Evolutionary conservation across 2,888 invertebrate species (phyloP).

Genomic region (Synanthedon vespiformis): DNA sequence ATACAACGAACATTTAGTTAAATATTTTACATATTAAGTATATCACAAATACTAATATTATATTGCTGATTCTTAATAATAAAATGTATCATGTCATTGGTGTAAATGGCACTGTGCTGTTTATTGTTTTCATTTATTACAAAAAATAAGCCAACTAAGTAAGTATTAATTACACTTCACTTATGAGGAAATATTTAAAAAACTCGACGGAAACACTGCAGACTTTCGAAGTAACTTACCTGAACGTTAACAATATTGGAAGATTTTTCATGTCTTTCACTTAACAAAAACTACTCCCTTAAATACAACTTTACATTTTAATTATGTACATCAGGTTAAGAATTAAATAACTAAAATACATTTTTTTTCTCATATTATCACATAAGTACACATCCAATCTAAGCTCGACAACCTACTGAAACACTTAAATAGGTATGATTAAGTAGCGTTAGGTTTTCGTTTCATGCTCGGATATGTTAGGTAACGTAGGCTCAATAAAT

Average conservation of each 20-base stretch:
- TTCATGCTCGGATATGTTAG: constrained; percentile 46
- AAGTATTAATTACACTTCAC: not conserved
- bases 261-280: constrained; percentile 6
- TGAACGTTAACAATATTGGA: constrained; percentile 9
- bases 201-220: constrained; percentile 14
- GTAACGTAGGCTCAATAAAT: constrained; percentile 35
- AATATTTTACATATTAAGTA: not conserved
- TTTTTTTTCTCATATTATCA: constrained; percentile 53
- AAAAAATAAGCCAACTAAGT: not conserved
- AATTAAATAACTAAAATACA: constrained; percentile 47
- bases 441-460: constrained; percentile 15
- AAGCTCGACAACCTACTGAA: constrained; percentile 22
- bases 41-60: not conserved
- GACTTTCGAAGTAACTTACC: constrained; percentile 1
- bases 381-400: constrained; percentile 61
- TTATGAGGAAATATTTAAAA: constrained; percentile 6
- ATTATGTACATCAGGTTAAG: constrained; percentile 48
- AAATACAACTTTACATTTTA: constrained; percentile 29
- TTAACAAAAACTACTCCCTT: constrained; percentile 10
- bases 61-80: not conserved
- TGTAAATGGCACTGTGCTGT: constrained; percentile 25
- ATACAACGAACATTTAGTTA: too few species aligned
- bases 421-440: not conserved
- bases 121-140: constrained; percentile 12
- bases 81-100: constrained; percentile 8